These are phyloP conservation scores for Cuniculus paca DNA, from an alignment of 2,797 vertebrate species.

Conservation along the genomic window DNA sequence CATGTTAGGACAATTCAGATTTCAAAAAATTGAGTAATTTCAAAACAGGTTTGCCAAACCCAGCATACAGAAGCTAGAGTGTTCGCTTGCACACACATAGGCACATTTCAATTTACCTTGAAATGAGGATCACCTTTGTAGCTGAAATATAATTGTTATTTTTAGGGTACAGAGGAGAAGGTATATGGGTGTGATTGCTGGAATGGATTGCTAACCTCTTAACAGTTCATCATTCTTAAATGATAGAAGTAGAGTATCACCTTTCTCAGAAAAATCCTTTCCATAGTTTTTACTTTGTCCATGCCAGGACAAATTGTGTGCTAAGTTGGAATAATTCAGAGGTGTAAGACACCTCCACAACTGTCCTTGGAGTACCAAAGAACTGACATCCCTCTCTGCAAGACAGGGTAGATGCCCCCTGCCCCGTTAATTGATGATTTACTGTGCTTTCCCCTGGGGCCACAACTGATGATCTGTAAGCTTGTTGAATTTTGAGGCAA, in stretches of 20 bases:
- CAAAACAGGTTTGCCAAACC: slow-evolving; percentile 51
- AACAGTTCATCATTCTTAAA: slow-evolving; percentile 68
- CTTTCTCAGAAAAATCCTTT: slow-evolving; percentile 72
- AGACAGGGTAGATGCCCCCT: slow-evolving; percentile 66
- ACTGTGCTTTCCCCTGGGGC: slow-evolving; percentile 78
- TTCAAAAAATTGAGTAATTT: slow-evolving; percentile 61
- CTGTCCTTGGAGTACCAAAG: slow-evolving; percentile 69
- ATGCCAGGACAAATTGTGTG: slow-evolving; percentile 62
- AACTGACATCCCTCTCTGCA: slow-evolving; percentile 69
- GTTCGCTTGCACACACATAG: background rate
- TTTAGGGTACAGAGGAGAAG: background rate
- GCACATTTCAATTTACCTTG: slow-evolving; percentile 20
- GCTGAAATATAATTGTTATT: slow-evolving; percentile 43
- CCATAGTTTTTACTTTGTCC: slow-evolving; percentile 78
- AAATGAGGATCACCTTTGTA: slow-evolving; percentile 35
- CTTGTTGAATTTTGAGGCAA: slow-evolving; percentile 85
- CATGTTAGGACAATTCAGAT: background rate
- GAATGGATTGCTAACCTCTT: slow-evolving; percentile 71
- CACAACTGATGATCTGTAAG: slow-evolving; percentile 84
- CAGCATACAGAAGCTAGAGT: background rate
- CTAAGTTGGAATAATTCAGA: slow-evolving; percentile 74
- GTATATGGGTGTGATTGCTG: slow-evolving; percentile 64
- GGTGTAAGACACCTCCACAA: background rate
- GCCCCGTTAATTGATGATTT: slow-evolving; percentile 82
- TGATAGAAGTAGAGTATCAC: slow-evolving; percentile 41